Base-by-base conservation (phyloP, 2,113 vertebrate species). In the Microcebus murinus region DNA sequence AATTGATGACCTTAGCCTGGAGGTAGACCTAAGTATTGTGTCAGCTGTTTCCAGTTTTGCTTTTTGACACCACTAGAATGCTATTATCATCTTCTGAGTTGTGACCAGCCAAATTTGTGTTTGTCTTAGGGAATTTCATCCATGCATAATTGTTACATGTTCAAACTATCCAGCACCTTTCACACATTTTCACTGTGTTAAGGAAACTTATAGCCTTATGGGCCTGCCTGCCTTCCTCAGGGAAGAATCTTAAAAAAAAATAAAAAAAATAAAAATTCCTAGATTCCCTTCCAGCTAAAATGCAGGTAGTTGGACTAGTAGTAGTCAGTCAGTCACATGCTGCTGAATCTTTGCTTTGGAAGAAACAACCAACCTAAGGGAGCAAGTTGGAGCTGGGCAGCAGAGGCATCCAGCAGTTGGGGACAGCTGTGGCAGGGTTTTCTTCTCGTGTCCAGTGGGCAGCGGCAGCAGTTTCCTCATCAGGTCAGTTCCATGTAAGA, bases 391-490 rank as follows among this genome's bases (percentile, higher is more conserved):
- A 11, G 25, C 6, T 4, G 1, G 29, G 42, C 27, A 71, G 6
- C 45, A 85, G 27, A 50, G 29, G 13, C 29, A 77, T 45, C 34
- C 50, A 50, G 23, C 3, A 23, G 23, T 29, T 25, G 67, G 3
- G 17, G 1, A 14, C 25, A 52, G 8, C 7, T 48, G 3, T 1
- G 39, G 8, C 10, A 1, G 21, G 25, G 11, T 0, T 25, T 39
- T 39, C 36, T 4, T 13, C 3, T 4, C 1, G 31, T 5, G 21
- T 8, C 77, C n/a, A 50, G 23, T 4, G 23, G 31, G 18, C 42
- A 65, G 15, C 9, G 67, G 42, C 3, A n/a, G 25, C 18, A 34
- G 4, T 65, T 52, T 90, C 29, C 36, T 61, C 29, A 17, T 45
- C 13, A 36, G 57, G 8, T 3, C 18, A 15, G 13, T 85, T 61